Base-by-base conservation (phyloP, 2,113 vertebrate genomes). In the Australoheros scitulus region DNA sequence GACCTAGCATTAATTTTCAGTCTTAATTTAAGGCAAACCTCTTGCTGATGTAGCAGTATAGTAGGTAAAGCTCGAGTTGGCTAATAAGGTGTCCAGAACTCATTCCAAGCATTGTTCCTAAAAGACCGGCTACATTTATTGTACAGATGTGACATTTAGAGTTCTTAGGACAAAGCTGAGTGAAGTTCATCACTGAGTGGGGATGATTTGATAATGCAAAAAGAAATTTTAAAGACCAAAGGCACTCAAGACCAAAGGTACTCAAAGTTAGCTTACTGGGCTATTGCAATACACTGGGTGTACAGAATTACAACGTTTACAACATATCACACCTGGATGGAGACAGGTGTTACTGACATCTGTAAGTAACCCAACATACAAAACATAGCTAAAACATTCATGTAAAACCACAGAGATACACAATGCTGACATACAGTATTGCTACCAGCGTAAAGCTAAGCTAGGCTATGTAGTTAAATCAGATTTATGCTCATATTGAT, bases 131-230 rank as follows among this genome's bases (percentile, higher is more conserved):
- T 38, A 26, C 43, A 47, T 41, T 84, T 81, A 29, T 57, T 86
- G 91, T 93, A 85, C 82, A 83, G 92, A 93, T 92, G 85, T 92
- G 89, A 90, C 87, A 90, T 93, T 94, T 91, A 56, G 11, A 81
- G 11, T 34, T 61, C 36, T 79, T 77, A 36, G 81, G 17, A 13
- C 79, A 43, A 90, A 64, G 52, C 79, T 36, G 76, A 47, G 15
- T 58, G 65, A 79, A 59, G 78, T 83, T 91, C 59, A 83, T 26
- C 4, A 0, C 4, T 47, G 10, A 76, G 26, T 6, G 5, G 57
- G 38, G 41, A 57, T 32, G 57, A 52, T 43, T 55, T 59, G 4
- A 75, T 76, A 15, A 22, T 58, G 8, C 34, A n/a, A 79, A 76
- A 63, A 47, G 11, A 61, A 63, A 77, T 84, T 60, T 9, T 63